Conservation (phyloP, 2,797 vertebrate genomes). For the Limnodromus scolopaceus region DNA sequence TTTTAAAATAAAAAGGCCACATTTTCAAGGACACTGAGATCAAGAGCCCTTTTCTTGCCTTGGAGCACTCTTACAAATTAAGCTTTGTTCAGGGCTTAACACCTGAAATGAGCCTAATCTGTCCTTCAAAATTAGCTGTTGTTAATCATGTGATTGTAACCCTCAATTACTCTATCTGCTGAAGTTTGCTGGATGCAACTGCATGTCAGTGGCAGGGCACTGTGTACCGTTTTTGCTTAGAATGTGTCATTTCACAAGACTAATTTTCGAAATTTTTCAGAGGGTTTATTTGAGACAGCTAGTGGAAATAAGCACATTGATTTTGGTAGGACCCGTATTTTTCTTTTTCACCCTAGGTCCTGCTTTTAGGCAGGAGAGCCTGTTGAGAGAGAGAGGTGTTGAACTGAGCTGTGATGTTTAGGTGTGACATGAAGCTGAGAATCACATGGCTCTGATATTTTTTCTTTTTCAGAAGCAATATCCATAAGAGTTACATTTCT, state of each 20-base stretch:
- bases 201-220: neutral
- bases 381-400: neutral
- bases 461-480: neutral
- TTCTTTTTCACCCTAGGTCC: neutral
- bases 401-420: neutral
- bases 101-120: neutral
- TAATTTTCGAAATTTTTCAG: neutral
- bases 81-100: neutral
- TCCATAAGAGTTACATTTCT: neutral
- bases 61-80: neutral
- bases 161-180: neutral
- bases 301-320: neutral
- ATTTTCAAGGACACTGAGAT: neutral
- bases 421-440: neutral
- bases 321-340: neutral
- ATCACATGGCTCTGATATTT: neutral
- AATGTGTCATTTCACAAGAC: neutral
- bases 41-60: neutral
- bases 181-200: neutral
- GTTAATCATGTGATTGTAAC: neutral
- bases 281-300: neutral
- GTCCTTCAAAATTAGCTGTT: neutral
- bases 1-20: neutral
- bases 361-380: neutral
- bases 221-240: neutral